These are phyloP conservation scores for Dinomys branickii DNA, from an alignment of 2,113 vertebrate species.

Conservation along the genomic window DNA sequence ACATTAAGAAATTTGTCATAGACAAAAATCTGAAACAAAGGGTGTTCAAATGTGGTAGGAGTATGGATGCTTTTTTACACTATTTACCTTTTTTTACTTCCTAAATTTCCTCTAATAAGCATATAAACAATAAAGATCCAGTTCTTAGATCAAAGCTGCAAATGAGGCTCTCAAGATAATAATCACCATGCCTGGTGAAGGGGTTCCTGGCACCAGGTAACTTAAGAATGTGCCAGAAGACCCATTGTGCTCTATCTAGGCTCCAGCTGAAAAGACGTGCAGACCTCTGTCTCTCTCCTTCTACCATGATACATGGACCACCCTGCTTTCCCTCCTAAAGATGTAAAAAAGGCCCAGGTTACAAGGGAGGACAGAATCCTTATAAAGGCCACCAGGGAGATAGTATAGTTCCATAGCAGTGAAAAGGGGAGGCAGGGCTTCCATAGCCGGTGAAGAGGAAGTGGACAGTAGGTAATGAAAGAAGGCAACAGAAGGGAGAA, in stretches of 20 bases:
- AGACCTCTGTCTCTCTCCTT: constrained; percentile 1
- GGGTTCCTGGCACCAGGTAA: background rate
- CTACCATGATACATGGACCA: background rate
- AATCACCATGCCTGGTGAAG: background rate
- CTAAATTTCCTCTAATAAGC: constrained; percentile 11
- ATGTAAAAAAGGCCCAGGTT: background rate
- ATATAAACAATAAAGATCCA: constrained; percentile 37
- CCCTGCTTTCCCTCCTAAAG: constrained; percentile 33
- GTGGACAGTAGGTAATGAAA: background rate
- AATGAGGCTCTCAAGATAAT: background rate
- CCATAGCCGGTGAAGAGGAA: background rate
- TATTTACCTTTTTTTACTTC: background rate
- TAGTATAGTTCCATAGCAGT: background rate
- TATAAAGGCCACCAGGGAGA: background rate
- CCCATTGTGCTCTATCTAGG: background rate
- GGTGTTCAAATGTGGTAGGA: background rate
- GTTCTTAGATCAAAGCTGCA: background rate
- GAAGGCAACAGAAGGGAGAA: background rate
- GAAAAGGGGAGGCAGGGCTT: constrained; percentile 4
- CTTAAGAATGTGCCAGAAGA: background rate
- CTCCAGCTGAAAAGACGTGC: background rate
- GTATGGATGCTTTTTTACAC: background rate
- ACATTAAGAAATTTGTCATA: constrained; percentile 30
- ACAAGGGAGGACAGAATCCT: background rate
- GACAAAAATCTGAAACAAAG: constrained; percentile 30